Evolutionary conservation across 2,888 invertebrate species (phyloP).

Genomic region (Dendrolimus houi): DNA sequence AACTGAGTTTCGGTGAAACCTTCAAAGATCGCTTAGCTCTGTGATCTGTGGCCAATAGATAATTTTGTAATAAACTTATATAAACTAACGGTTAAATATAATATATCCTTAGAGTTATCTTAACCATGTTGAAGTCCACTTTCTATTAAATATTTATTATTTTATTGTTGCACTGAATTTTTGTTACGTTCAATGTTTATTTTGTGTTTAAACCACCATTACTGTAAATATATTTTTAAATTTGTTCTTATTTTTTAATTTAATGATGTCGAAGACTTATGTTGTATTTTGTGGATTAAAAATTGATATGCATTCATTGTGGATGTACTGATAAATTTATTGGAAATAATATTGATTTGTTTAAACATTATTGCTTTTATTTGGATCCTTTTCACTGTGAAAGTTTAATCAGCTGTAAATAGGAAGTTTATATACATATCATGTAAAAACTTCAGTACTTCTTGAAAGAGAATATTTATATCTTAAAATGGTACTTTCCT

Average conservation of each 20-base stretch:
- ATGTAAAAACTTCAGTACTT: too few relatives aligned
- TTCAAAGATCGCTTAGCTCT: constrained; percentile 63
- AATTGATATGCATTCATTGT: constrained; percentile 57
- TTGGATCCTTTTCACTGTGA: not conserved
- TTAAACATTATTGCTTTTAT: constrained; percentile 50
- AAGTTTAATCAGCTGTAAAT: too few relatives aligned
- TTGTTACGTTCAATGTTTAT: constrained; percentile 73
- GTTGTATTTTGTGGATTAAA: constrained; percentile 63
- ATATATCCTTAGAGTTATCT: constrained; percentile 56
- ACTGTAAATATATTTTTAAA: constrained; percentile 66
- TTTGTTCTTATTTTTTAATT: constrained; percentile 59
- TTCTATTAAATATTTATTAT: constrained; percentile 69
- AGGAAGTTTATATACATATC: too few relatives aligned
- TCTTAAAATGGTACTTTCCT: too few relatives aligned
- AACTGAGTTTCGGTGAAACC: constrained; percentile 28
- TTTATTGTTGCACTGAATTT: constrained; percentile 72
- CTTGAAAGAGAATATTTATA: too few relatives aligned
- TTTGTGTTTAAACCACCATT: constrained; percentile 66
- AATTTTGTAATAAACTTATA: constrained; percentile 69
- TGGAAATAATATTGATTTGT: constrained; percentile 77
- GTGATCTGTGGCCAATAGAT: constrained; percentile 74
- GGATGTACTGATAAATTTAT: constrained; percentile 75
- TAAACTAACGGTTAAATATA: constrained; percentile 61
- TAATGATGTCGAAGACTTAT: constrained; percentile 61
- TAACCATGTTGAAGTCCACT: constrained; percentile 70